These are phyloP conservation scores for Noctua janthe DNA, from an alignment of 2,888 invertebrate genomes.

Conservation along the genomic window DNA sequence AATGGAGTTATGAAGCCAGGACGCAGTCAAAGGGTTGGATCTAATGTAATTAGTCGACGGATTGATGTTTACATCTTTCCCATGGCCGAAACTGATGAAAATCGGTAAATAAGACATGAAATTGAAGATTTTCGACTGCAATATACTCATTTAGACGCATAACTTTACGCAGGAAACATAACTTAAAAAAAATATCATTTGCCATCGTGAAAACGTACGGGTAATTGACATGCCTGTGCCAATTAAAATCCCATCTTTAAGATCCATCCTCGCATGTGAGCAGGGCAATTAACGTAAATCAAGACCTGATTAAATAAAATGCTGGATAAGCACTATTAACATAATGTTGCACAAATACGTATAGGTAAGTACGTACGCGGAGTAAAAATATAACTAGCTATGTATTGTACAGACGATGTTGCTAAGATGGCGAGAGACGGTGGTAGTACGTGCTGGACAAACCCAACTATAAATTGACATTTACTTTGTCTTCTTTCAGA, in stretches of 20 bases:
- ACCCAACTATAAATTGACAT: neutral
- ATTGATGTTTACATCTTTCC: neutral
- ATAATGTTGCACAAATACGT: neutral
- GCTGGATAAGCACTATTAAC: neutral
- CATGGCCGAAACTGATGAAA: neutral
- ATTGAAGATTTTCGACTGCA: neutral
- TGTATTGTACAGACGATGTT: neutral
- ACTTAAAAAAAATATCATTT: neutral
- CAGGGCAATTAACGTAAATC: constrained; percentile 23
- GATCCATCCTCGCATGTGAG: neutral
- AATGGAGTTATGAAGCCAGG: constrained; percentile 62
- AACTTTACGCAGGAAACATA: neutral
- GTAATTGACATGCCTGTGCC: neutral
- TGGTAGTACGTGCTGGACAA: neutral
- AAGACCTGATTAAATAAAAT: too few relatives aligned
- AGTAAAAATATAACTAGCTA: constrained; percentile 12
- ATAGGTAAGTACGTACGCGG: neutral
- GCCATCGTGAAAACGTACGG: neutral
- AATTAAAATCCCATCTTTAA: constrained; percentile 10
- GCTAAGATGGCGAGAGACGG: neutral
- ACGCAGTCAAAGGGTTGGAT: constrained; percentile 31
- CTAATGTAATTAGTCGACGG: constrained; percentile 24
- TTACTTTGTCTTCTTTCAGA: neutral
- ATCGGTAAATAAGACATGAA: neutral
- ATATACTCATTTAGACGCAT: neutral